These are phyloP conservation scores for Caenorhabditis auriculariae DNA, from an alignment of 2,888 invertebrate genomes.

Conservation along the genomic window DNA sequence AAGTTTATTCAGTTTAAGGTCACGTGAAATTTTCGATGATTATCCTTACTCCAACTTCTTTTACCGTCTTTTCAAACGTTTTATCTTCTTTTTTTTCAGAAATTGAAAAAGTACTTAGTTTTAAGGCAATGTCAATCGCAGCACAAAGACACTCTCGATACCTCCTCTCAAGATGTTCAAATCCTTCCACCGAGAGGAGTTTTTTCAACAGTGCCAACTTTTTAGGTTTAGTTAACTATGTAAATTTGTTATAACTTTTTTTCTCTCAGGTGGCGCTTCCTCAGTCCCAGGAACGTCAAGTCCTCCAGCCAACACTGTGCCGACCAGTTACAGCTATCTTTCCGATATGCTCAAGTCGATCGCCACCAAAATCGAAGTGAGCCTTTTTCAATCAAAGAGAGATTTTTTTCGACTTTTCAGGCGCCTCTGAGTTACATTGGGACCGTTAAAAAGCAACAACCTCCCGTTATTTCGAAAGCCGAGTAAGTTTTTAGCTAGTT, in stretches of 20 bases:
- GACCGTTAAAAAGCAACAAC: constrained; percentile 11
- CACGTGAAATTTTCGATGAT: too few species aligned
- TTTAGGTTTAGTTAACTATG: too few species aligned
- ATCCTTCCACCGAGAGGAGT: background rate
- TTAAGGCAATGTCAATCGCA: too few species aligned
- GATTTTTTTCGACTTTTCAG: constrained; percentile 3
- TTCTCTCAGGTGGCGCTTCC: constrained; percentile 7
- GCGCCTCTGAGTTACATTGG: constrained; percentile 18
- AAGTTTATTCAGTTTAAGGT: too few species aligned
- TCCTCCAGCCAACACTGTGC: constrained; percentile 1
- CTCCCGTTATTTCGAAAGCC: too few species aligned
- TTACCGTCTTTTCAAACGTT: too few species aligned
- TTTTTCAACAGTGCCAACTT: background rate
- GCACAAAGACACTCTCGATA: too few species aligned
- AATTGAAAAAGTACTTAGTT: too few species aligned
- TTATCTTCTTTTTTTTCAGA: too few species aligned
- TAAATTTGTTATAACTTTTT: too few species aligned
- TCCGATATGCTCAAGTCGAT: constrained; percentile 21
- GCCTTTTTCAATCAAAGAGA: background rate
- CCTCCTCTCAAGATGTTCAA: background rate
- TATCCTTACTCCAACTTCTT: too few species aligned
- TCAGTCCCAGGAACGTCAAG: constrained; percentile 12
- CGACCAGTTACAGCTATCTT: constrained; percentile 25
- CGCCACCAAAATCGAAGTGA: constrained; percentile 23
- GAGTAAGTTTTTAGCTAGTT: background rate